Percentiles rank a stretch among this genome's conserved stretches.
Evolutionary conservation across 2,113 vertebrate genomes (phyloP).

Genomic region (Megalops atlanticus): DNA sequence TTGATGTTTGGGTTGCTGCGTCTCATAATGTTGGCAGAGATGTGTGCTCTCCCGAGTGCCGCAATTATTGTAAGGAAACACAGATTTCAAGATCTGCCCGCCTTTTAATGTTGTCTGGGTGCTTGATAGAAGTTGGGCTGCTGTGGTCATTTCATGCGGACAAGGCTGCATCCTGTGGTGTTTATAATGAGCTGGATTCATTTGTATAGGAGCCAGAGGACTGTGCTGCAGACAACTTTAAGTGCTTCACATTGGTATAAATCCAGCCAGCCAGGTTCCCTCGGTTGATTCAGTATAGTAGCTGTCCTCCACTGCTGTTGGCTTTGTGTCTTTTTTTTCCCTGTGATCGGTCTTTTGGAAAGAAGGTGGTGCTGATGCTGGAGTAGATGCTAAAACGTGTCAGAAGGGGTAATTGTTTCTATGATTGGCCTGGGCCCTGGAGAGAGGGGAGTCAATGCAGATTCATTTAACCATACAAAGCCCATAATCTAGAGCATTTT

Average conservation of each 20-base stretch:
- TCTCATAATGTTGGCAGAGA: neutral
- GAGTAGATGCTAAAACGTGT: neutral
- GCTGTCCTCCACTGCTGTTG: too few species aligned
- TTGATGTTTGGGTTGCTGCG: too few species aligned
- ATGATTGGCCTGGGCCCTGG: neutral
- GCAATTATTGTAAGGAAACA: neutral
- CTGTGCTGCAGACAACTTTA: neutral
- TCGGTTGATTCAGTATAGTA: too few species aligned
- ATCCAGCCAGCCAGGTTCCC: too few species aligned
- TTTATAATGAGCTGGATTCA: neutral
- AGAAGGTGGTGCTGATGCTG: neutral
- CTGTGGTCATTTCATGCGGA: neutral
- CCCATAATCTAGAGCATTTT: neutral
- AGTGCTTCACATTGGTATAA: neutral
- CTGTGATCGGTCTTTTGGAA: too few species aligned
- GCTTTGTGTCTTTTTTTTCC: too few species aligned
- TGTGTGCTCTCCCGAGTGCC: neutral
- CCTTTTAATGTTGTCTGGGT: neutral
- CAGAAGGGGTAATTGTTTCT: neutral
- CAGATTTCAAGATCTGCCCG: neutral
- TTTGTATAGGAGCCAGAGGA: neutral
- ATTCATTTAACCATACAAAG: neutral
- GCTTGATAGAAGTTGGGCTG: neutral
- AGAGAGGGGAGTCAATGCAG: neutral
- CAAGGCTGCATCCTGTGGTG: neutral